These are phyloP conservation scores for Leuctra nigra DNA, from an alignment of 2,888 invertebrate genomes.

Conservation along the genomic window DNA sequence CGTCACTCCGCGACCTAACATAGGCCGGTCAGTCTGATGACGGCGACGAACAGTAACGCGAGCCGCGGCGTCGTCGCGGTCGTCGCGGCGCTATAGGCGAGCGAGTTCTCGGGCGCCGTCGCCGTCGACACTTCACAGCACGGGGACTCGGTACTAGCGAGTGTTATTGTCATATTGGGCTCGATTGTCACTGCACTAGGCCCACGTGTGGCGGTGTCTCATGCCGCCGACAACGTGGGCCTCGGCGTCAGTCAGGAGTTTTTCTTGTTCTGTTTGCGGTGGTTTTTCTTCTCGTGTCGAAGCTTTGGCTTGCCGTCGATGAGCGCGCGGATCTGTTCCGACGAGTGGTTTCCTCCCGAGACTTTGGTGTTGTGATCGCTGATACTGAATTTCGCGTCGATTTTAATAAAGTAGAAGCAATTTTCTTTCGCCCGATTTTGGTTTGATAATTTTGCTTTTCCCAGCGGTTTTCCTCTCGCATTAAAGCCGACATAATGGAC, in stretches of 20 bases:
- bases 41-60: background rate
- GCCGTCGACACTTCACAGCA: background rate
- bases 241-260: conserved; percentile 19
- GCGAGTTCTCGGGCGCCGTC: background rate
- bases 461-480: conserved; percentile 41
- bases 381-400: conserved; percentile 54
- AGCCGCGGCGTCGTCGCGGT: background rate
- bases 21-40: background rate
- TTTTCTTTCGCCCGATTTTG: conserved; percentile 38
- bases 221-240: conserved; percentile 8
- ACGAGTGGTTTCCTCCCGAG: conserved; percentile 36
- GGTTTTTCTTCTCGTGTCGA: background rate
- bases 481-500: conserved; percentile 59
- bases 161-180: background rate
- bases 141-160: background rate
- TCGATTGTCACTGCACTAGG: background rate
- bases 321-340: conserved; percentile 22
- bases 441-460: background rate
- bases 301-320: background rate
- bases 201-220: conserved; percentile 15
- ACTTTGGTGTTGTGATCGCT: conserved; percentile 52
- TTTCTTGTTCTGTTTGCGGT: conserved; percentile 15
- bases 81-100: conserved; percentile 1
- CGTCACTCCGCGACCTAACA: background rate
- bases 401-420: conserved; percentile 58